phyloP scores from a whole-genome alignment of 1,140 invertebrate species.

The Wasmannia auropunctata region DNA sequence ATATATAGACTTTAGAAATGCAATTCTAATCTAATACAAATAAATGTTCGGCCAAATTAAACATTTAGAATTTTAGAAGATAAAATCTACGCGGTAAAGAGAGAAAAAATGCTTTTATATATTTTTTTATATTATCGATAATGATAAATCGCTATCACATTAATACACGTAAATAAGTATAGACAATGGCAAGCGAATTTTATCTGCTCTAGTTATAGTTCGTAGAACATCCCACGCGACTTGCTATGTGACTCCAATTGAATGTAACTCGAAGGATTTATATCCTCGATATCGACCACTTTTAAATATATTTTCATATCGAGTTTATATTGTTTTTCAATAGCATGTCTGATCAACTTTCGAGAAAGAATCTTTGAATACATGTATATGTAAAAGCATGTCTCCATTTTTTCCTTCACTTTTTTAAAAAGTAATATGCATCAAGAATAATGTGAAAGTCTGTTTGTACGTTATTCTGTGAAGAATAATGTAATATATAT shows the following conservation, averaged over 20 bases:
- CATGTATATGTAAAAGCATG: neutral
- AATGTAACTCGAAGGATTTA: conserved; percentile 27
- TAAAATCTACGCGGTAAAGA: neutral
- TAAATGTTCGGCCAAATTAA: neutral
- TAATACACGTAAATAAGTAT: conserved; percentile 25
- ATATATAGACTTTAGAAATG: too few relatives aligned
- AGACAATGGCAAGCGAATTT: conserved; percentile 5
- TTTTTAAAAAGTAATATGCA: neutral
- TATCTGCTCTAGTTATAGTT: conserved; percentile 32
- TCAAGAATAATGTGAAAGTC: neutral
- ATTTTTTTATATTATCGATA: neutral
- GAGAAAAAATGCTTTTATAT: neutral
- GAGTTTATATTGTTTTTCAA: neutral
- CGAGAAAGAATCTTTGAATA: neutral
- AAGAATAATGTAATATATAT: neutral
- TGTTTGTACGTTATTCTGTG: neutral
- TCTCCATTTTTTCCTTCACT: neutral
- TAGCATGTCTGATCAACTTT: neutral
- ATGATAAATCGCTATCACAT: neutral
- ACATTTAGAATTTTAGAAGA: neutral
- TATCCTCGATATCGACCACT: neutral
- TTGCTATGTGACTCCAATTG: neutral
- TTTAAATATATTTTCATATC: neutral
- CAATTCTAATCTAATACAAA: neutral
- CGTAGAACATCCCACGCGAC: neutral